A percentile compares a stretch with the other conserved stretches of the same genome.
Conservation (phyloP, 2,888 invertebrate species). For the Onthophagus sagittarius region DNA sequence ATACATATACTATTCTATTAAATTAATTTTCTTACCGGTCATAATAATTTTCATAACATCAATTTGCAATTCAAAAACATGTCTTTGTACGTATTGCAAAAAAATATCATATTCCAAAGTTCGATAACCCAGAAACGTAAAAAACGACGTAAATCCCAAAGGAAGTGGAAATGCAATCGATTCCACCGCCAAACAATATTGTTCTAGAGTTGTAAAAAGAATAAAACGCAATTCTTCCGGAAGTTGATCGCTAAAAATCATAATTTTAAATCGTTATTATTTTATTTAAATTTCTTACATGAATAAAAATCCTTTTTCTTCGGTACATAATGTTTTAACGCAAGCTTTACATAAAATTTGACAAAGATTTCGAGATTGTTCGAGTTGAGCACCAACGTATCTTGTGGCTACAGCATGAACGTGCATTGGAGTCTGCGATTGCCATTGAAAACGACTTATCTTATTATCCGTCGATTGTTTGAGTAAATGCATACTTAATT, state of each 20-base stretch:
- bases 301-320: conserved; percentile 73
- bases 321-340: conserved; percentile 63
- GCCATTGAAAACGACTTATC: conserved; percentile 49
- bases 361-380: conserved; percentile 73
- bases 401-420: conserved; percentile 80
- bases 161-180: conserved; percentile 79
- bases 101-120: conserved; percentile 75
- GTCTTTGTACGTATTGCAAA: conserved; percentile 77
- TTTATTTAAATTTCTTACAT: conserved; percentile 56
- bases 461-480: conserved; percentile 58
- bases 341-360: conserved; percentile 68
- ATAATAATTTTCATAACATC: conserved; percentile 84
- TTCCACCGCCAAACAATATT: conserved; percentile 76
- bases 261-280: conserved; percentile 11
- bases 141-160: conserved; percentile 84
- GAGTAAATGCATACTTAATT: conserved; percentile 77
- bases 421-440: conserved; percentile 61
- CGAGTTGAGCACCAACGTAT: conserved; percentile 77
- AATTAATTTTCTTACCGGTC: conserved; percentile 54
- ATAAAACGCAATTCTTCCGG: conserved; percentile 65
- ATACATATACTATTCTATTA: neutral
- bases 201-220: conserved; percentile 74
- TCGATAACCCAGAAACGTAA: conserved; percentile 80
- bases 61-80: conserved; percentile 82
- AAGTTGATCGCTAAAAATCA: conserved; percentile 66